Percentiles rank a stretch among this genome's conserved stretches.
Conservation (phyloP, 2,888 invertebrate genomes). For the Leucozona laternaria region DNA sequence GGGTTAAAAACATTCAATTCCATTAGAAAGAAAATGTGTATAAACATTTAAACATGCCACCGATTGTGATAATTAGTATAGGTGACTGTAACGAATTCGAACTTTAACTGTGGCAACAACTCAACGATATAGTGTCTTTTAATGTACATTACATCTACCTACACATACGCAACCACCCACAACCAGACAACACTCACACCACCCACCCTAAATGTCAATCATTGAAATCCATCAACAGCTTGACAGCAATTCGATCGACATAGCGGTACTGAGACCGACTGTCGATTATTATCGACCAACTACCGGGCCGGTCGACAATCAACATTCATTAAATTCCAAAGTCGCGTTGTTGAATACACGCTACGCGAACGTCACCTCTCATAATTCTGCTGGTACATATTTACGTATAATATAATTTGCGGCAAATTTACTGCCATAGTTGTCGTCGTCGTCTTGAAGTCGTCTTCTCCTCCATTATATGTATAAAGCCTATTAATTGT, state of each 20-base stretch:
- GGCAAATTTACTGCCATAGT: constrained; percentile 34
- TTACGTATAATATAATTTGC: constrained; percentile 37
- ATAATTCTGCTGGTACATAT: neutral
- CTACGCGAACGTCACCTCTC: neutral
- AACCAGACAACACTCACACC: neutral
- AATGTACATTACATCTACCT: constrained; percentile 5
- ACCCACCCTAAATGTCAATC: constrained; percentile 67
- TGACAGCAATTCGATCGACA: constrained; percentile 61
- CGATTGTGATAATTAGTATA: constrained; percentile 67
- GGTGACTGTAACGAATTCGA: constrained; percentile 66
- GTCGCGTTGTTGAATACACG: neutral
- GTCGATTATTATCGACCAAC: neutral
- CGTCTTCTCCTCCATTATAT: neutral
- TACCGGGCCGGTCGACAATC: neutral
- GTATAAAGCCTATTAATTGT: constrained; percentile 9
- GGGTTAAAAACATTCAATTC: constrained; percentile 40
- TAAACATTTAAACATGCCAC: constrained; percentile 59
- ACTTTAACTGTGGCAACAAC: constrained; percentile 43
- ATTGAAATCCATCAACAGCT: constrained; percentile 56
- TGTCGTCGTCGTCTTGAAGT: neutral
- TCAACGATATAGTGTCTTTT: constrained; percentile 46
- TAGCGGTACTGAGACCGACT: neutral
- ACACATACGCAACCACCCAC: neutral
- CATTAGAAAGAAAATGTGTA: constrained; percentile 45
- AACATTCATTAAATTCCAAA: constrained; percentile 34